These are phyloP conservation scores for Heterodera carotae DNA, from an alignment of 1,140 invertebrate genomes.

Conservation along the genomic window DNA sequence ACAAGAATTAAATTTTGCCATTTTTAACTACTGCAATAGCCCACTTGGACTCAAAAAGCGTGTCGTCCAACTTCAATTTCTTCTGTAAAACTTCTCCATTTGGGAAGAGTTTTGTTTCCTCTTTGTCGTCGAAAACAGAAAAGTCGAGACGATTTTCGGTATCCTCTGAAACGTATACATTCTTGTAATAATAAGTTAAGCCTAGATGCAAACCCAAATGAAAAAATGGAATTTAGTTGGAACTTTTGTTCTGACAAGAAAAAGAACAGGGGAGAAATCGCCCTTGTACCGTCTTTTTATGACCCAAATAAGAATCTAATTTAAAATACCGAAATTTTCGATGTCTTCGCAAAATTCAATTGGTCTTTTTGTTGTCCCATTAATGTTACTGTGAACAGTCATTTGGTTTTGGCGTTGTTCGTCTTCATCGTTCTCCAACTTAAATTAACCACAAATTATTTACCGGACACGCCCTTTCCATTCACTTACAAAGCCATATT, in stretches of 20 bases:
- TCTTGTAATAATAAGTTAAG: too few species aligned
- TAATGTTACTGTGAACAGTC: not conserved
- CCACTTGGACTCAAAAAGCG: slow-evolving; percentile 25
- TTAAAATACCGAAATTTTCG: not conserved
- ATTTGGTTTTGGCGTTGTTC: slow-evolving; percentile 35
- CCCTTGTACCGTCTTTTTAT: too few species aligned
- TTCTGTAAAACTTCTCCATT: slow-evolving; percentile 9
- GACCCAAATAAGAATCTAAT: slow-evolving; percentile 1
- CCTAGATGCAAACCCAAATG: too few species aligned
- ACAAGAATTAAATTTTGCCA: not conserved
- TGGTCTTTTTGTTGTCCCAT: not conserved
- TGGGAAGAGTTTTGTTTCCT: slow-evolving; percentile 24
- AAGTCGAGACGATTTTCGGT: not conserved
- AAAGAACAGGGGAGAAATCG: not conserved
- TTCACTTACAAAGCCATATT: slow-evolving; percentile 87
- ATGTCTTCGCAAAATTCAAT: slow-evolving; percentile 3
- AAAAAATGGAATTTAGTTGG: too few species aligned
- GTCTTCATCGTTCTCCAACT: slow-evolving; percentile 63
- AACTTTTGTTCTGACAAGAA: not conserved
- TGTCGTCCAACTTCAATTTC: slow-evolving; percentile 29
- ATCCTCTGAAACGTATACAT: not conserved
- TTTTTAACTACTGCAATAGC: not conserved
- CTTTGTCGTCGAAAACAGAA: slow-evolving; percentile 12
- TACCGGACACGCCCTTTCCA: slow-evolving; percentile 63
- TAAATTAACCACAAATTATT: slow-evolving; percentile 69